Evolutionary conservation across 2,113 vertebrate genomes (phyloP).

Genomic region (Crocuta crocuta): DNA sequence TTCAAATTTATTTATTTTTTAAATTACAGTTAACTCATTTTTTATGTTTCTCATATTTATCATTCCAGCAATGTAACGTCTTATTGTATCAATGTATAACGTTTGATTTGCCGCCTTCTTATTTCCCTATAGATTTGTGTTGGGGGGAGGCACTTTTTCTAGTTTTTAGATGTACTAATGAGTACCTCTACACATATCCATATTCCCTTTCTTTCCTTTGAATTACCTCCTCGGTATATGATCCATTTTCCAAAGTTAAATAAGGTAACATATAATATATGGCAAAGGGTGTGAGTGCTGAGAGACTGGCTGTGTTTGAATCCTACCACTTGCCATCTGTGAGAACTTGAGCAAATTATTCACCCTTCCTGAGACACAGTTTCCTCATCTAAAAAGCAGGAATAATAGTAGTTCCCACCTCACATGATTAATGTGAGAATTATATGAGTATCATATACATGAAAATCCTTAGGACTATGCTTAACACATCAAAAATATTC

Average conservation of each 20-base stretch:
- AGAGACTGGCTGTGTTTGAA: background rate
- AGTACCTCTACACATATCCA: background rate
- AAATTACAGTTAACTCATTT: background rate
- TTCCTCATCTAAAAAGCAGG: background rate
- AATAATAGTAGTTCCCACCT: background rate
- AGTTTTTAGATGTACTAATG: conserved; percentile 5
- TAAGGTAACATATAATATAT: background rate
- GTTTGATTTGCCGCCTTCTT: background rate
- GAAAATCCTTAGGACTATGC: background rate
- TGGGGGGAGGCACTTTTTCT: background rate
- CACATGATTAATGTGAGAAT: background rate
- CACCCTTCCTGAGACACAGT: background rate
- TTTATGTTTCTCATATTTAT: background rate
- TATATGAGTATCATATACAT: background rate
- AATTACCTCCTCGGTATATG: background rate
- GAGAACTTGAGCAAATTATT: background rate
- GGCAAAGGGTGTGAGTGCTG: background rate
- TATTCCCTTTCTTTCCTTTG: background rate
- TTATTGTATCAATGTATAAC: background rate
- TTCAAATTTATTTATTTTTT: too few relatives aligned
- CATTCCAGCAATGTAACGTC: background rate
- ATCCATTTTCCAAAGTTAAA: conserved; percentile 46
- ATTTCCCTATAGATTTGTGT: background rate
- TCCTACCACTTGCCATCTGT: background rate
- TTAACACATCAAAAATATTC: background rate